These are phyloP conservation scores for Orthosia incerta DNA, from an alignment of 2,888 invertebrate genomes.

Conservation along the genomic window DNA sequence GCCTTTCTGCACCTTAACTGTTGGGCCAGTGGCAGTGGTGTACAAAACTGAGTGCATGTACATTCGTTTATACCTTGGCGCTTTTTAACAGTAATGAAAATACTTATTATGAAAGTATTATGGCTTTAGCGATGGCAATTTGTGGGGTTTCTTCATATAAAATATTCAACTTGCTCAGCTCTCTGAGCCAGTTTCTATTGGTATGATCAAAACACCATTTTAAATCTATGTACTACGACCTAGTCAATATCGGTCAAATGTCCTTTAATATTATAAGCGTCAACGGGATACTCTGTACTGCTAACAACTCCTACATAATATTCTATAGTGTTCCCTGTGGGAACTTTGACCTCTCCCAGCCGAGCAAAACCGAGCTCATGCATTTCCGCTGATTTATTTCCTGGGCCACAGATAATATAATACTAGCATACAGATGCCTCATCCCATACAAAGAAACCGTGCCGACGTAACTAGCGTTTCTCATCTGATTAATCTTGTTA, in stretches of 20 bases:
- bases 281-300: neutral
- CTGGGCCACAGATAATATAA: too few relatives aligned
- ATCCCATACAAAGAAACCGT: too few relatives aligned
- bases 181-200: neutral
- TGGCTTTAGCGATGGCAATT: neutral
- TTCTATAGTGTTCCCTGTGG: conserved; percentile 18
- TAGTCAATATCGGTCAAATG: neutral
- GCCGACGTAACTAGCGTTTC: too few relatives aligned
- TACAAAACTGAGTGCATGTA: neutral
- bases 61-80: neutral
- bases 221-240: neutral
- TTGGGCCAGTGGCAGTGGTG: neutral
- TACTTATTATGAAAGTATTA: neutral
- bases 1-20: neutral
- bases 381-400: conserved; percentile 57
- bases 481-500: too few relatives aligned
- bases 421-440: too few relatives aligned
- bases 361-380: conserved; percentile 22
- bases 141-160: neutral
- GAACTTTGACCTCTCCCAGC: conserved; percentile 36
- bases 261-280: neutral
- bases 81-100: neutral
- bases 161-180: conserved; percentile 4
- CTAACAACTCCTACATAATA: neutral
- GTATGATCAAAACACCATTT: neutral